Percentiles rank a stretch among this genome's conserved stretches.
phyloP scores from a whole-genome alignment of 2,797 vertebrate genomes.

The Sebastes hubbsi region DNA sequence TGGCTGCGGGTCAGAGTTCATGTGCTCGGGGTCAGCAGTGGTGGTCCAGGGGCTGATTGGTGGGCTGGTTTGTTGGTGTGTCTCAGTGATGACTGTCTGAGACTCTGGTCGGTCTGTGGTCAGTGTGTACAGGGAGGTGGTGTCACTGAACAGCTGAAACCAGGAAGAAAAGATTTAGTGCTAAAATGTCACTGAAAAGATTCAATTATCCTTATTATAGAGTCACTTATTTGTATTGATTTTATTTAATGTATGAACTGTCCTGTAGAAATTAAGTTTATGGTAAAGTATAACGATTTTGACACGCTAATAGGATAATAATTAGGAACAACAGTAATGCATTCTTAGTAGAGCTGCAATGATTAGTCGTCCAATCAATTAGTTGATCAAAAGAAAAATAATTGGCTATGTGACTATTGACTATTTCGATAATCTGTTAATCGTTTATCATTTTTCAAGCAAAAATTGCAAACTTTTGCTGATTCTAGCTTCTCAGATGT shows the following conservation, averaged over 20 bases:
- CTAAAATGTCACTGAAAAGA: background rate
- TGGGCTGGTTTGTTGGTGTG: constrained; percentile 6
- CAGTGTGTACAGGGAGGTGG: constrained; percentile 78
- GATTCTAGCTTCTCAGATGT: background rate
- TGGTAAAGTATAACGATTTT: background rate
- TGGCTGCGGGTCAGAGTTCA: background rate
- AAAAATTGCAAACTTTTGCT: background rate
- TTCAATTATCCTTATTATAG: background rate
- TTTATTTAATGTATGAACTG: background rate
- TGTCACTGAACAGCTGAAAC: constrained; percentile 89
- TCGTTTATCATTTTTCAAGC: background rate
- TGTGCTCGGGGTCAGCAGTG: background rate
- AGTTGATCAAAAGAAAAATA: background rate
- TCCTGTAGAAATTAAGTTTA: background rate
- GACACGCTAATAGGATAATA: background rate
- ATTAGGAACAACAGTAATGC: background rate
- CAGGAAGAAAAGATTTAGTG: constrained; percentile 5
- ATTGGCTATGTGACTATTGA: background rate
- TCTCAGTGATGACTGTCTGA: constrained; percentile 21
- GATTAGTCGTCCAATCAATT: background rate
- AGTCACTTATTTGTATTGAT: background rate
- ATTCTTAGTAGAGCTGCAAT: background rate
- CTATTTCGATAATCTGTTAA: background rate
- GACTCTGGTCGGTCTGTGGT: constrained; percentile 50
- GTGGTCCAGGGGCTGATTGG: constrained; percentile 1